phyloP scores from a whole-genome alignment of 1,140 invertebrate species.

The Drosophila takahashii region DNA sequence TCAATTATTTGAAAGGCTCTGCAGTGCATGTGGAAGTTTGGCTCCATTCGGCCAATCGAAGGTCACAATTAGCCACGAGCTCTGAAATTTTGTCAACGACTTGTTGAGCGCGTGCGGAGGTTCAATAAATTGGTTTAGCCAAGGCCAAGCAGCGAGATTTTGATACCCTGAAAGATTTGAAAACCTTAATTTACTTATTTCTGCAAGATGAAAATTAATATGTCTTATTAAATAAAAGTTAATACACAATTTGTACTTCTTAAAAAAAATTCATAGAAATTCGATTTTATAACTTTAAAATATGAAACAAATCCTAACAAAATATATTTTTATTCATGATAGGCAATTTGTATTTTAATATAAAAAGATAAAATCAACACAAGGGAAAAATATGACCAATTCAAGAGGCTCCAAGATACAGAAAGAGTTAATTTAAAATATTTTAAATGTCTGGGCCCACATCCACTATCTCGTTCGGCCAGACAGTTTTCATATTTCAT shows the following conservation, averaged over 20 bases:
- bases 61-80: conserved; percentile 58
- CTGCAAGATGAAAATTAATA: too few relatives aligned
- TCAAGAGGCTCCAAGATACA: background rate
- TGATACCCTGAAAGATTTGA: conserved; percentile 3
- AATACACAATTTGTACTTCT: too few relatives aligned
- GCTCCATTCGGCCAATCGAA: conserved; percentile 49
- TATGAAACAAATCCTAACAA: too few relatives aligned
- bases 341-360: too few relatives aligned
- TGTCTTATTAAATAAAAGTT: too few relatives aligned
- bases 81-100: conserved; percentile 56
- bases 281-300: too few relatives aligned
- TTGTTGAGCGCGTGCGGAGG: conserved; percentile 62
- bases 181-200: too few relatives aligned
- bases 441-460: background rate
- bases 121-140: conserved; percentile 44
- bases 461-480: conserved; percentile 15
- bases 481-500: conserved; percentile 27
- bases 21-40: conserved; percentile 34
- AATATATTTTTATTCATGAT: too few relatives aligned
- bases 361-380: too few relatives aligned
- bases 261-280: too few relatives aligned
- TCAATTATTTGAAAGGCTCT: conserved; percentile 60
- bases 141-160: conserved; percentile 13
- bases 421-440: background rate
- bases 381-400: background rate